These are phyloP conservation scores for Cryptocephalus moraei DNA, from an alignment of 2,888 invertebrate species.

Conservation along the genomic window DNA sequence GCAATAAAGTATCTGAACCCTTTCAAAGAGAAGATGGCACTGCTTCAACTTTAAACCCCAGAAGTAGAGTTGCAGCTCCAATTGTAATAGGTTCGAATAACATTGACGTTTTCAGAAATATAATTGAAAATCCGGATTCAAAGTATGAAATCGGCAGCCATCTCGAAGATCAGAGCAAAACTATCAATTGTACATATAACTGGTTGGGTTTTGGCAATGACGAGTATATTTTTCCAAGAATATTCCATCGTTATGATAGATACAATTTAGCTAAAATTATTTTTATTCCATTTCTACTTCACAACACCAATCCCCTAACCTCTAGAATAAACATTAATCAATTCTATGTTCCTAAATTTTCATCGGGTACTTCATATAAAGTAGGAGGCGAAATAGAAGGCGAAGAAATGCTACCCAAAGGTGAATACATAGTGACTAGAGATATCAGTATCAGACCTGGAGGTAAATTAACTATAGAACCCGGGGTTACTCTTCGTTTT, in stretches of 20 bases:
- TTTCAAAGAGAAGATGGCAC: conserved; percentile 59
- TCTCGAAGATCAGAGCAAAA: conserved; percentile 84
- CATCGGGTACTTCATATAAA: conserved; percentile 49
- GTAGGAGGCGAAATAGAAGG: conserved; percentile 93
- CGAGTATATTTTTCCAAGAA: conserved; percentile 59
- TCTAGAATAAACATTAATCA: conserved; percentile 69
- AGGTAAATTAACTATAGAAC: conserved; percentile 78
- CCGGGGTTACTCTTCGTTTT: conserved; percentile 83
- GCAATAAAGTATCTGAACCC: conserved; percentile 79
- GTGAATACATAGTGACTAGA: conserved; percentile 82
- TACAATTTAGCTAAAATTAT: conserved; percentile 90
- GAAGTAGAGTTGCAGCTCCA: conserved; percentile 87
- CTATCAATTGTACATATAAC: conserved; percentile 88
- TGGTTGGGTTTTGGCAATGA: conserved; percentile 78
- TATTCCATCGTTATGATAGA: conserved; percentile 80
- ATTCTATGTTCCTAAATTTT: conserved; percentile 69
- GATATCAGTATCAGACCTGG: conserved; percentile 93
- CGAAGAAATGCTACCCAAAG: conserved; percentile 67
- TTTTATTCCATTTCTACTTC: conserved; percentile 83
- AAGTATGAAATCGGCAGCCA: conserved; percentile 94
- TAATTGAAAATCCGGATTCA: conserved; percentile 82
- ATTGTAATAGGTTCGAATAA: conserved; percentile 88
- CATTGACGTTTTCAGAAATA: conserved; percentile 79
- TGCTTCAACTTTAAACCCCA: conserved; percentile 66
- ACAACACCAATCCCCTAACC: conserved; percentile 82